Base-by-base conservation (phyloP, 2,888 invertebrate genomes). In the Limnephilus marmoratus region DNA sequence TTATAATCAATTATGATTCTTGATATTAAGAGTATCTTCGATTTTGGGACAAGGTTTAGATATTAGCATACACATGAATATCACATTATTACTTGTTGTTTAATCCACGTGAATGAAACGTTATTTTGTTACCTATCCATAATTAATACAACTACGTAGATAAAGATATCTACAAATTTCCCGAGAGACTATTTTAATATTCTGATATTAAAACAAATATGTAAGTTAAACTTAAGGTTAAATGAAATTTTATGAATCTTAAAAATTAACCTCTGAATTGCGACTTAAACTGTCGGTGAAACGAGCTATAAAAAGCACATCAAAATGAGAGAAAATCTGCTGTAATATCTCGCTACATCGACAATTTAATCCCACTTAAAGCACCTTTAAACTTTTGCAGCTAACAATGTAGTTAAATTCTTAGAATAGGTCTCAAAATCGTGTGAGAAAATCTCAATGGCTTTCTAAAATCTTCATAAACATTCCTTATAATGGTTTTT, bases 301-400 rank as follows among this genome's bases (percentile, higher is more conserved):
- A n/a, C 45, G 29, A 5, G 86, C n/a, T 29, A 49, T 49, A 86
- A 86, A 86, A 86, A 45, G 11, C 12, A 45, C 86, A 29, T 86
- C 24, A 68, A 68, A 68, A 68, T 68, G 68, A 68, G 68, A 68
- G 68, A n/a, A 86, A 86, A 86, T 85, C 85, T 85, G 85, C n/a
- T 45, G n/a, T 37, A 85, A 85, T 45, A 86, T 45, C 29, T 86
- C 49, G n/a, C 86, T 49, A 15, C n/a, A 86, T 49, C 49, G 49
- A 37, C 86, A 29, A 9, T 86, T 68, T n/a, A n/a, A 45, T n/a
- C 13, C 29, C 29, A 15, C 49, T 29, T 41, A n/a, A 45, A 86
- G 13, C 15, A 37, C 31, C 15, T 3, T 86, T 29, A 49, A 86
- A 86, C 86, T 86, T 13, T 45, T 86, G 13, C 86, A 68, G 68